These are phyloP conservation scores for Eupeodes corollae DNA, from an alignment of 1,140 invertebrate genomes.

Conservation along the genomic window DNA sequence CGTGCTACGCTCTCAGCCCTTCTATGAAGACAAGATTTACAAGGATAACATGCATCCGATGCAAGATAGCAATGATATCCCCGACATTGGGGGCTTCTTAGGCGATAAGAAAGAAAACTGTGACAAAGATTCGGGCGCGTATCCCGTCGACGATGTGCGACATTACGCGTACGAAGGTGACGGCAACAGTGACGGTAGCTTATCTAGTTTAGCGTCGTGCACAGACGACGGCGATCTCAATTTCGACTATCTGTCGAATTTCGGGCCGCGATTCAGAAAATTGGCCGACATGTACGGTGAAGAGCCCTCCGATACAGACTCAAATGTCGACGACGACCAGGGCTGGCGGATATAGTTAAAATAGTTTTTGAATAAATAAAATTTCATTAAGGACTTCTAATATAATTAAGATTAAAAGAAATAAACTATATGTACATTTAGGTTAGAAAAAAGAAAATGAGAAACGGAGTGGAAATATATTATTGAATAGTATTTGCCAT, in stretches of 20 bases:
- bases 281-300: conserved; percentile 96
- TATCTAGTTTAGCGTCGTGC: conserved; percentile 85
- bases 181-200: conserved; percentile 81
- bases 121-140: conserved; percentile 79
- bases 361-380: neutral
- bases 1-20: conserved; percentile 53
- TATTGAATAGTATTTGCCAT: too few relatives aligned
- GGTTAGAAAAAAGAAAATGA: too few relatives aligned
- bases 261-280: conserved; percentile 91
- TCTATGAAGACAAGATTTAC: conserved; percentile 34
- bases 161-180: conserved; percentile 96
- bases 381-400: neutral
- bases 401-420: too few relatives aligned
- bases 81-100: conserved; percentile 84
- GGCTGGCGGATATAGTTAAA: conserved; percentile 31
- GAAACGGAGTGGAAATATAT: too few relatives aligned
- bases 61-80: conserved; percentile 41
- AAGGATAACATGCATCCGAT: conserved; percentile 26
- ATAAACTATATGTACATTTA: too few relatives aligned
- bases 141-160: conserved; percentile 86
- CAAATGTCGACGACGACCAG: conserved; percentile 36
- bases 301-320: conserved; percentile 59
- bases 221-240: conserved; percentile 91
- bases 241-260: conserved; percentile 93
- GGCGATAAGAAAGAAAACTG: conserved; percentile 79